Evolutionary conservation across 1,140 invertebrate species (phyloP).

Genomic region (Galendromus occidentalis): DNA sequence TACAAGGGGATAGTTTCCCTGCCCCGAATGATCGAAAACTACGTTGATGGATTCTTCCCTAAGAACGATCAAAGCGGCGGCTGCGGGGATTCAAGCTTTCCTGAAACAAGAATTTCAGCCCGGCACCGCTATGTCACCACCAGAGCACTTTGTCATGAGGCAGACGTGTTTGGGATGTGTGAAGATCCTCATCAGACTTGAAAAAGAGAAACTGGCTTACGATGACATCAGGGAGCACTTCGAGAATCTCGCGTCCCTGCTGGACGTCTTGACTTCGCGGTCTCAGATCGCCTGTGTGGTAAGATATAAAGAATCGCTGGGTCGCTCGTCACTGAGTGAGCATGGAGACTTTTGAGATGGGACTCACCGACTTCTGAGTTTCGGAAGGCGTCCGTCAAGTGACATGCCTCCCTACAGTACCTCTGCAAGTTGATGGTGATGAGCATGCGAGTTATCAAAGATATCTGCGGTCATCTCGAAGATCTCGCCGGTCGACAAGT

Average conservation of each 20-base stretch:
- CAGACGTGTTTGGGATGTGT: background rate
- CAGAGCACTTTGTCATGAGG: background rate
- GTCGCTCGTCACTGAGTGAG: too few species aligned
- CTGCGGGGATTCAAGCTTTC: background rate
- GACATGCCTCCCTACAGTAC: too few species aligned
- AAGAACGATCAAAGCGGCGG: background rate
- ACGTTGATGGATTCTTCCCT: background rate
- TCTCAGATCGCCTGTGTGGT: background rate
- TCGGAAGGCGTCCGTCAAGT: too few species aligned
- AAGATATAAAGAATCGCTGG: too few species aligned
- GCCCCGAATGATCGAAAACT: background rate
- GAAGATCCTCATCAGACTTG: background rate
- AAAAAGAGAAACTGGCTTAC: conserved; percentile 7
- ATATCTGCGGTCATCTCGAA: background rate
- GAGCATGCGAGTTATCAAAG: background rate
- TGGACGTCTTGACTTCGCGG: background rate
- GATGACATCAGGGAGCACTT: conserved; percentile 1
- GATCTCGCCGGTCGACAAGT: background rate
- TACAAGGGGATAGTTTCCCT: background rate
- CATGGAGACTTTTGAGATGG: too few species aligned
- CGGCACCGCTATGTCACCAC: background rate
- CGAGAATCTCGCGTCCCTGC: background rate
- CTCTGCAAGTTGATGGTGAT: background rate
- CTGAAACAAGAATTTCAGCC: conserved; percentile 3
- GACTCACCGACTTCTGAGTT: too few species aligned